Evolutionary conservation across 37 sponge, comb jelly and placozoan genomes (phyloP), one percentile per base, ranked within the genome.

Genomic region (Amphimedon queenslandica): DNA sequence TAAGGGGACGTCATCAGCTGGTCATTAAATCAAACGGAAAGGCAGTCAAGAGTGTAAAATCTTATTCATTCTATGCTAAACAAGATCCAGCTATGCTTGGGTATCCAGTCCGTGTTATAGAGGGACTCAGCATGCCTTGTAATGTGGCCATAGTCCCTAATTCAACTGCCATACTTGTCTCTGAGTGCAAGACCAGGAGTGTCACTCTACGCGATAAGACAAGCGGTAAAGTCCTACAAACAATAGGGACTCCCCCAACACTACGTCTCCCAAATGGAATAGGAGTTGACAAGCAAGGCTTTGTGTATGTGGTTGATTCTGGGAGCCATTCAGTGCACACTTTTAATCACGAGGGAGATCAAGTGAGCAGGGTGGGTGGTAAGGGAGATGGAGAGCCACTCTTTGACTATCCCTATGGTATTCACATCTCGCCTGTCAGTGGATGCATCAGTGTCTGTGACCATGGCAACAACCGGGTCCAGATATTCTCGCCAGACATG

Each of bases 371-470:
- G 8, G 28, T 60, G 8, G 61, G 61, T 6, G 5, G 5, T n/a
- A 60, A 60, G 21, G 61, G 61, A n/a, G 61, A 60, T 25, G 27
- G 21, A 60, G 8, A n/a, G 23, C 27, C 27, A 60, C 61, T n/a
- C 5, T 60, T 60, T 60, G 23, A 25, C 21, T 60, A n/a, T 60
- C 61, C 61, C 61, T 60, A 60, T 60, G 61, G 61, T n/a, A 60
- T 60, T 25, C 21, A 60, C 24, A 25, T 60, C 5, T 11, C 61
- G 5, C 61, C 61, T 6, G 27, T n/a, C 28, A n/a, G 21, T 60
- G 5, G 5, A 13, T 25, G 24, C 5, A 11, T 60, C 61, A 11
- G 5, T n/a, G 21, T 60, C 61, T 60, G 61, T 25, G 74, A 81
- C 41, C 63, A 73, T 34, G 58, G 34, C 1, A 16, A 72, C 68